Conservation (phyloP, 2,797 vertebrate species). For the Enteromius argenteus region DNA sequence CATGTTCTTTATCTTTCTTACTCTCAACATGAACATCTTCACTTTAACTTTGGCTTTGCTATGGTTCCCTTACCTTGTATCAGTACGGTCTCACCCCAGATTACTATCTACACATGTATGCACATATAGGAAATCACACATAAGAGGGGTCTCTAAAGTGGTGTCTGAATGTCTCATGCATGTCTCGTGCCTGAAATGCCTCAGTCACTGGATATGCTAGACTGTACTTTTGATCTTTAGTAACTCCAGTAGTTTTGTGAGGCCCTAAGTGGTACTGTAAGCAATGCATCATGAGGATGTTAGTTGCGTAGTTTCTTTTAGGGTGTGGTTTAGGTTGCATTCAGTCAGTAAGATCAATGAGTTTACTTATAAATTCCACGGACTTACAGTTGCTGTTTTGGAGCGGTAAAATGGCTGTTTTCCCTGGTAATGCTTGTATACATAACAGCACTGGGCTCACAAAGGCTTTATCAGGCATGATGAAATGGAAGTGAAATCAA, state of each 20-base stretch:
- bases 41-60: background rate
- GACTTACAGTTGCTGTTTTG: too few relatives aligned
- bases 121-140: background rate
- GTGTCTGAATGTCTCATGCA: background rate
- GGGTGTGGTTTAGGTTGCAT: background rate
- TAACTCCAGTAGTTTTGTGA: conserved; percentile 8
- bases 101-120: background rate
- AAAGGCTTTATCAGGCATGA: too few relatives aligned
- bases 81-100: background rate
- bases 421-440: too few relatives aligned
- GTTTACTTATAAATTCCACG: background rate
- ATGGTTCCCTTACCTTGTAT: background rate
- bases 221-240: conserved; percentile 17
- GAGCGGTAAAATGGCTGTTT: too few relatives aligned
- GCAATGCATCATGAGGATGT: background rate
- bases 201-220: background rate
- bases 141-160: background rate
- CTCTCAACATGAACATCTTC: conserved; percentile 1
- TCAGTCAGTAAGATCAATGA: background rate
- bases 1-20: conserved; percentile 8
- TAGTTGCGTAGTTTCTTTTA: background rate
- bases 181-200: background rate
- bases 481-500: too few relatives aligned
- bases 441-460: too few relatives aligned
- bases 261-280: conserved; percentile 2